Percentiles rank a stretch among this genome's conserved stretches.
phyloP scores from a whole-genome alignment of 2,113 vertebrate species.

The Cyphotilapia sp. region DNA sequence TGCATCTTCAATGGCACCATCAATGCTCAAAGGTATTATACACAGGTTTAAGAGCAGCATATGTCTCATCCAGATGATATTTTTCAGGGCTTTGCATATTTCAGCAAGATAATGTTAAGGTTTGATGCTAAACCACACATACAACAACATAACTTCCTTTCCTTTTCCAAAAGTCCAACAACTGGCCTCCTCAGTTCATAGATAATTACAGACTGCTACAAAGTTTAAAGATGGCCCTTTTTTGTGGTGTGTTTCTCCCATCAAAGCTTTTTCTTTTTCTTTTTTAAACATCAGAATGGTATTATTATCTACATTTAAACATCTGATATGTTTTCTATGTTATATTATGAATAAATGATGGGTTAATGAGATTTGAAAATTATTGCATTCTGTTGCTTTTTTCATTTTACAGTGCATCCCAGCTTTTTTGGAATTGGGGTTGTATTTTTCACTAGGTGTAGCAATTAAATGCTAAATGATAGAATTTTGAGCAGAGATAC shows the following conservation, averaged over 20 bases:
- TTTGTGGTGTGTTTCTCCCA: neutral
- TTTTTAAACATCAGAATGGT: neutral
- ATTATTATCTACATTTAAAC: neutral
- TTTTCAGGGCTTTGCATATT: neutral
- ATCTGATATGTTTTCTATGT: neutral
- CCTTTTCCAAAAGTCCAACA: neutral
- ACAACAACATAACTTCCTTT: neutral
- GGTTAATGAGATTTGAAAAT: neutral
- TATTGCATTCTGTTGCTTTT: neutral
- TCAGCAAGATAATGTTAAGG: neutral
- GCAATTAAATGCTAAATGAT: neutral
- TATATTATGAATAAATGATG: neutral
- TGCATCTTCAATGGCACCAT: neutral
- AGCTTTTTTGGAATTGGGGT: neutral
- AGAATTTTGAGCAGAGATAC: neutral
- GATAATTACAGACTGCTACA: neutral
- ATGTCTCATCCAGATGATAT: neutral
- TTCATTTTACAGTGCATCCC: neutral
- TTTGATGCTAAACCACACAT: neutral
- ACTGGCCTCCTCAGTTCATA: neutral
- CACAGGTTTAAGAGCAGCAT: neutral
- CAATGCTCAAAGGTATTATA: neutral
- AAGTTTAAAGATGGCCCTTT: neutral
- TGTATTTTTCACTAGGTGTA: neutral
- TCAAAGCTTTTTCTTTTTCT: neutral